Evolutionary conservation across 2,888 invertebrate genomes (phyloP), one percentile per base, ranked within the genome.

Genomic region (Drosophila conformis): DNA sequence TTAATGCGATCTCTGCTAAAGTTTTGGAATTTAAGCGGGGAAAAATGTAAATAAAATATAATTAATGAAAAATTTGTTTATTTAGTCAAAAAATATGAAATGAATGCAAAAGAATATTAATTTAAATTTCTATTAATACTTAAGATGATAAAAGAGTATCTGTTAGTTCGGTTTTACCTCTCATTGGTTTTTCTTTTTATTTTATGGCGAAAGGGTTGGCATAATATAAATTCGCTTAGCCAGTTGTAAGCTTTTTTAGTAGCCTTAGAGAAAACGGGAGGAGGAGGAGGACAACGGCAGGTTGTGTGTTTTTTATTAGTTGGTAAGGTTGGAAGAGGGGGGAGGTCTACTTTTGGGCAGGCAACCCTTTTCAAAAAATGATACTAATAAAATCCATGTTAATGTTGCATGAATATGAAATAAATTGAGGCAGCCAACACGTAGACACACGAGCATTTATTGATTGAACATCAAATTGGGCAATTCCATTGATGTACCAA

Each of bases 351-450:
- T 4, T 38, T 33, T 33, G 21, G 15, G 38, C 38, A 53, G 53
- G 72, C 59, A 85, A 90, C 90, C 87, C 87, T 87, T 87, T 88
- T 87, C 86, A 87, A 90, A 90, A 90, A 88, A 88, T 88, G 89
- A 88, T 83, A 80, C 87, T 90, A 87, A 90, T 87, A 87, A 87
- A 87, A 87, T 87, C 90, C 87, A 90, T 90, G 90, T 87, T 87
- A 87, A 90, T 87, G 88, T 87, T 87, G 87, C 87, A 90, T 87
- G 87, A 87, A 90, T 87, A 90, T 80, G 81, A 86, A 87, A 87
- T 87, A 87, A 88, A 87, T 87, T 87, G 89, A 75, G 89, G 68
- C 83, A 80, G 86, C 83, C 73, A 88, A 86, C 87, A 86, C 89
- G 85, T 83, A 78, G n/a, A 49, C 53, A 63, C 60, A 38, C 48